Percentiles rank a stretch among this genome's conserved stretches.
Conservation (phyloP, 2,888 invertebrate species). For the Temnothorax rugatulus region DNA sequence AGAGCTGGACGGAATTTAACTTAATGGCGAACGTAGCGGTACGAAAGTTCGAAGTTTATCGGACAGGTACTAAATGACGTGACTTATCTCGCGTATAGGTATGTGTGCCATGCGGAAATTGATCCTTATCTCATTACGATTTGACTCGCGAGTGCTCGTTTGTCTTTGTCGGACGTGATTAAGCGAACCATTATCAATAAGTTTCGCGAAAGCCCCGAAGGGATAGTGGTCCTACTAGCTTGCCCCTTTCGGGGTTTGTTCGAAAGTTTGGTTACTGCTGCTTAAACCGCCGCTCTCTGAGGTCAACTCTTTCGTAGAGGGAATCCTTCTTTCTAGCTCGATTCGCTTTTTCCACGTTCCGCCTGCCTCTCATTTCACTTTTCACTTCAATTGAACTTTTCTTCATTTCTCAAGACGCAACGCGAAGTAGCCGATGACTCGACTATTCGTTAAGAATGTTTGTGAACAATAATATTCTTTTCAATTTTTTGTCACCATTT, state of each 20-base stretch:
- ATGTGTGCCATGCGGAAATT: conserved; percentile 49
- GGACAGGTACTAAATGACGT: conserved; percentile 45
- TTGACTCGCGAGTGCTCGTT: conserved; percentile 49
- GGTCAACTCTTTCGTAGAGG: conserved; percentile 17
- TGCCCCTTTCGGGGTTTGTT: conserved; percentile 22
- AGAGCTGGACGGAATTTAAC: conserved; percentile 16
- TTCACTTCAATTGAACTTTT: conserved; percentile 5
- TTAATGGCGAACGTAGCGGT: conserved; percentile 24
- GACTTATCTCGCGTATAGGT: conserved; percentile 26
- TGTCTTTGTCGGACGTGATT: conserved; percentile 52
- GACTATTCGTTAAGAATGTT: conserved; percentile 5
- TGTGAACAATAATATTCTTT: not conserved
- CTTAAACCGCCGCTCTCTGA: conserved; percentile 12
- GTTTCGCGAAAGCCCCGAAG: conserved; percentile 34
- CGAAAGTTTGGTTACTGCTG: conserved; percentile 41
- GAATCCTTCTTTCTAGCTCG: not conserved
- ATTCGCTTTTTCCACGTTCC: not conserved
- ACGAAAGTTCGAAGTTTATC: conserved; percentile 42
- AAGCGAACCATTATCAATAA: conserved; percentile 50
- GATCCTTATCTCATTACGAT: conserved; percentile 54
- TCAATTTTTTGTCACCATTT: not conserved
- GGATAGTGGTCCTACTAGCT: not conserved
- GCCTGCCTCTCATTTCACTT: conserved; percentile 12
- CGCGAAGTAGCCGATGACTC: not conserved
- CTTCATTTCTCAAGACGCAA: not conserved